Base-by-base conservation (phyloP, 2,888 invertebrate species). In the Phaonia tiefii region DNA sequence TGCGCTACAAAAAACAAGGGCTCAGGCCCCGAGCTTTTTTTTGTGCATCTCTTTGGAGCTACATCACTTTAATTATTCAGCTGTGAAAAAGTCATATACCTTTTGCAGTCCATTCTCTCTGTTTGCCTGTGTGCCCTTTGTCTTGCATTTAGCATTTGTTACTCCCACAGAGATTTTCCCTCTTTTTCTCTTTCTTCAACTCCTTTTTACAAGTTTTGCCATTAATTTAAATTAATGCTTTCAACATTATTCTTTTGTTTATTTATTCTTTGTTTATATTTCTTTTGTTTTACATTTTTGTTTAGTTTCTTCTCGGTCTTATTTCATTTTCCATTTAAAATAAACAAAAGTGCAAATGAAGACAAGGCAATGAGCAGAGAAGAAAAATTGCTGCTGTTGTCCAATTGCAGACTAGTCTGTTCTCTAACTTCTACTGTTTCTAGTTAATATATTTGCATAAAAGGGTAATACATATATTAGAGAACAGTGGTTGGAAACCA, bases 381-480 rank as follows among this genome's bases (percentile, higher is more conserved):
- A 44, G 20, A 65, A 65, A 25, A 25, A 26, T 5, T 25, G 25
- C n/a, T 31, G 46, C 49, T 66, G 49, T 49, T 49, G 49, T 49
- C 66, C 49, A 49, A n/a, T 66, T 67, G 31, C 49, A 46, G 66
- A 51, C 60, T 60, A 20, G 39, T 60, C 60, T 26, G 42, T 60
- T n/a, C n/a, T n/a, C n/a, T n/a, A n/a, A n/a, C n/a, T n/a, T n/a
- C n/a, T n/a, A n/a, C n/a, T n/a, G n/a, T n/a, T n/a, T n/a, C n/a
- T n/a, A n/a, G n/a, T n/a, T n/a, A n/a, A n/a, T n/a, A n/a, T n/a
- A n/a, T n/a, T n/a, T n/a, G n/a, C n/a, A n/a, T n/a, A n/a, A n/a
- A n/a, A n/a, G n/a, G n/a, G n/a, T n/a, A n/a, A n/a, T n/a, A n/a
- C n/a, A n/a, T n/a, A n/a, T n/a, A n/a, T n/a, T n/a, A n/a, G n/a